Evolutionary conservation across 2,113 vertebrate genomes (phyloP).

Genomic region (Callochromis pleurospilus): DNA sequence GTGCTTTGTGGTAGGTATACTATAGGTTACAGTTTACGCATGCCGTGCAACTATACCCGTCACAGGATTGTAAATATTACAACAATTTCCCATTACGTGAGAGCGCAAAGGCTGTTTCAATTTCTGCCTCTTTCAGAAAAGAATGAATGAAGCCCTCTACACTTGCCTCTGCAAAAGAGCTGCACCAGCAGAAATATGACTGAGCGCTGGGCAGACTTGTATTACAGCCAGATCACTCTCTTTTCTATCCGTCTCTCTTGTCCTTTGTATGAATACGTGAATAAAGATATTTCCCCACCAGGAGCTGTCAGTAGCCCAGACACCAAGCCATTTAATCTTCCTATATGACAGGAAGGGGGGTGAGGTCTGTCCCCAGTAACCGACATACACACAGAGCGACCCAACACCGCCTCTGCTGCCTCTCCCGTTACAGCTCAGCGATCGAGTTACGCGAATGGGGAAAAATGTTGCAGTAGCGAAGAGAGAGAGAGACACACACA

Average conservation of each 20-base stretch:
- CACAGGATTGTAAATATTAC: not conserved
- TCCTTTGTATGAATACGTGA: slow-evolving; percentile 54
- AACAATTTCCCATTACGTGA: not conserved
- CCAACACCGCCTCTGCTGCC: slow-evolving; percentile 56
- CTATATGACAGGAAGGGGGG: slow-evolving; percentile 48
- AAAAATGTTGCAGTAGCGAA: slow-evolving; percentile 74
- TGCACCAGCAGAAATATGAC: slow-evolving; percentile 56
- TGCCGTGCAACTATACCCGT: not conserved
- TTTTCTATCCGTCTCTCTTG: slow-evolving; percentile 2
- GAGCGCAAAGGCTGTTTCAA: not conserved
- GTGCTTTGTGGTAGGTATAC: not conserved
- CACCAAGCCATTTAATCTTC: slow-evolving; percentile 61
- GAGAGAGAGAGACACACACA: accelerated
- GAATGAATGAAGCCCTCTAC: slow-evolving; percentile 37
- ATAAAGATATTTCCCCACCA: slow-evolving; percentile 61
- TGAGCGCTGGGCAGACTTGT: slow-evolving; percentile 26
- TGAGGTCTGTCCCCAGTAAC: slow-evolving; percentile 42
- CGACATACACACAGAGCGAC: slow-evolving; percentile 41
- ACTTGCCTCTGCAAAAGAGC: slow-evolving; percentile 43
- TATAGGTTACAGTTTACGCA: not conserved
- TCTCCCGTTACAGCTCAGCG: slow-evolving; percentile 82
- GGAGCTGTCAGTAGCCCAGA: slow-evolving; percentile 56
- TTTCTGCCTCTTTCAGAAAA: not conserved
- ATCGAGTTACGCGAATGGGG: slow-evolving; percentile 77
- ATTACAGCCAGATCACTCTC: slow-evolving; percentile 38